Conservation (phyloP, 2,888 invertebrate genomes). For the Lycia hirtaria region DNA sequence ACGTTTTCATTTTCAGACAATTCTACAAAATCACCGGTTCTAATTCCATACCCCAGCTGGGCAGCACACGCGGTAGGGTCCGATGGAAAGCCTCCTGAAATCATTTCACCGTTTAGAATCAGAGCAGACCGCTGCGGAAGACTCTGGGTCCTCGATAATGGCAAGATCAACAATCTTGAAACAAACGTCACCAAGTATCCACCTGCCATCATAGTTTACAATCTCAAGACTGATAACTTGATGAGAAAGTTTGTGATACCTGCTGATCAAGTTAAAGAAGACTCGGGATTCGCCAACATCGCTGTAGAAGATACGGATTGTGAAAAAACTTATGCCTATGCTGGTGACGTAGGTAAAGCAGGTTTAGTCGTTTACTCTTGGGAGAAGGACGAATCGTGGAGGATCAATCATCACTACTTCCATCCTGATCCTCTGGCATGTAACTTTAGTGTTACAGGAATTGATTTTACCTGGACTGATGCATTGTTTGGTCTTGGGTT, state of each 20-base stretch:
- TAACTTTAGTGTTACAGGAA: constrained; percentile 89
- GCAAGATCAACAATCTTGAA: constrained; percentile 86
- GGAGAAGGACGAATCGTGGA: constrained; percentile 89
- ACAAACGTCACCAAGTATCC: constrained; percentile 79
- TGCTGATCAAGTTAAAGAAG: constrained; percentile 86
- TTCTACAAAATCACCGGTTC: constrained; percentile 87
- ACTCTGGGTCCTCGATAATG: constrained; percentile 92
- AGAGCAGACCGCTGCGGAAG: constrained; percentile 91
- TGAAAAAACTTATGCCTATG: constrained; percentile 89
- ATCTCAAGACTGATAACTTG: constrained; percentile 89
- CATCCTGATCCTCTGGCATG: constrained; percentile 90
- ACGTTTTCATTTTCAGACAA: constrained; percentile 84
- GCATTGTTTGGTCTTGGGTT: constrained; percentile 91
- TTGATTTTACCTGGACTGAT: constrained; percentile 91
- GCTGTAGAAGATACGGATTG: constrained; percentile 91
- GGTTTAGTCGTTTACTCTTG: constrained; percentile 92
- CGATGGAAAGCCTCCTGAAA: constrained; percentile 85
- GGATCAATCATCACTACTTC: constrained; percentile 89
- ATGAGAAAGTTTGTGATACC: constrained; percentile 89
- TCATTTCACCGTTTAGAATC: constrained; percentile 90
- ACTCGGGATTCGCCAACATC: constrained; percentile 90
- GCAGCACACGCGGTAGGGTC: constrained; percentile 87
- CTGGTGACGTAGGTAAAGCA: constrained; percentile 89
- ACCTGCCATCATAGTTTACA: constrained; percentile 89
- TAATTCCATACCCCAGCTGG: constrained; percentile 93